phyloP scores from a whole-genome alignment of 2,888 invertebrate genomes.

The Eurytoma californica region DNA sequence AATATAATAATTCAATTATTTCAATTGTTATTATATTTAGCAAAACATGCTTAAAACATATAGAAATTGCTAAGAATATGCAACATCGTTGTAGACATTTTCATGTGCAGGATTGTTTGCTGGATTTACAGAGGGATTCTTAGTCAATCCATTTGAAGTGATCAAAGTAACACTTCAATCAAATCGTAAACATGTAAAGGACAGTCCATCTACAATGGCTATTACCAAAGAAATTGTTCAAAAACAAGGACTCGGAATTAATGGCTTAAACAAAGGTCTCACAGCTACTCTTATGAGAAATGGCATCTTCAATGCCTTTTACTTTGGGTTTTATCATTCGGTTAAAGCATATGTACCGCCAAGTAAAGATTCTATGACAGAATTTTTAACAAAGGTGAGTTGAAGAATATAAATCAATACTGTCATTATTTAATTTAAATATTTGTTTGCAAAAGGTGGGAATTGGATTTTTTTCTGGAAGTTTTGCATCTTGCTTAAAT shows the following conservation, averaged over 20 bases:
- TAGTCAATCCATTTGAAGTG: conserved; percentile 96
- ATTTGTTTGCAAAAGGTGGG: conserved; percentile 65
- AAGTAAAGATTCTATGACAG: conserved; percentile 81
- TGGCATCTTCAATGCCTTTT: conserved; percentile 94
- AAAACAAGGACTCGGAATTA: conserved; percentile 85
- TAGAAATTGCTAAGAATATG: conserved; percentile 17
- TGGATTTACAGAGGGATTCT: conserved; percentile 92
- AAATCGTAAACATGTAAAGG: conserved; percentile 80
- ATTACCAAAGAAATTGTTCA: conserved; percentile 88
- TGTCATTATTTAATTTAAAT: neutral
- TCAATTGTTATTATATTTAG: no score
- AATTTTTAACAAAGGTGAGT: conserved; percentile 84
- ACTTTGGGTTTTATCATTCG: conserved; percentile 96
- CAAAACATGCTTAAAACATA: conserved; percentile 15
- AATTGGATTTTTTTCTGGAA: conserved; percentile 92
- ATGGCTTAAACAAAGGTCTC: conserved; percentile 90
- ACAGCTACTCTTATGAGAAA: conserved; percentile 93
- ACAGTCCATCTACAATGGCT: conserved; percentile 85
- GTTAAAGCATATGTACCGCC: conserved; percentile 86
- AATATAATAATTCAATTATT: conserved; percentile 24
- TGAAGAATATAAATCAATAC: neutral
- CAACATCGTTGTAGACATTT: conserved; percentile 81
- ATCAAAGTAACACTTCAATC: conserved; percentile 94
- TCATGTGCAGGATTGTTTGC: conserved; percentile 91
- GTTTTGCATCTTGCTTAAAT: conserved; percentile 89